Evolutionary conservation across 2,797 vertebrate species (phyloP), one percentile per base, ranked within the genome.

Genomic region (Eidolon dupreanum): DNA sequence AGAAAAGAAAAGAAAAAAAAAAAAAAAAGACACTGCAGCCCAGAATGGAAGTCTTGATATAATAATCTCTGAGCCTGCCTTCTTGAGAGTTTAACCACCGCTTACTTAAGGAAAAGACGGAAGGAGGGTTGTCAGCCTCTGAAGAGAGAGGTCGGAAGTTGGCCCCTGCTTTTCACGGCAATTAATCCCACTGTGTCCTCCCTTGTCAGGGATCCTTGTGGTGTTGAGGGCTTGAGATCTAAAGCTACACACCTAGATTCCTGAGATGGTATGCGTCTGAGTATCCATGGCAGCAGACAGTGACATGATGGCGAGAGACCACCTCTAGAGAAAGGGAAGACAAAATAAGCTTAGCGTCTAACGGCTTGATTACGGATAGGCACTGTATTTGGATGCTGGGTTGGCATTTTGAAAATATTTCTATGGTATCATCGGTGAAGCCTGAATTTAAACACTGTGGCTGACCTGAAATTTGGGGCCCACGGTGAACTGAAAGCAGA

Each of bases 1-100:
- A 92, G 33, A 87, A 96, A 96, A 93, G 87, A 65, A 86, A 95
- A 59, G 7, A 46, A 88, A 75, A 68, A 55, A 61, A 63, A 84
- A 70, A 63, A 24, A 57, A 55, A 68, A 91, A 94, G 87, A 66
- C 28, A 74, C 65, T n/a, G 68, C n/a, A 1, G 1, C 43, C 24
- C 74, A 55, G 59, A 92, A 83, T 53, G 57, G 36, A 96, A 97
- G 73, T 90, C 68, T 88, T 92, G 88, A 46, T 75, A 2, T 65
- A 85, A 78, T 53, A 88, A 85, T 92, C 57, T n/a, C 24, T 82
- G 66, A 71, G 55, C 5, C 57, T 38, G 63, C 61, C 43, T 97
- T 59, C 81, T 73, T 87, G 59, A 88, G 53, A 43, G 73, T 55
- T 94, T 93, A 95, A 93, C 84, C 66, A 78, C 49, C 43, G 17